phyloP scores from a whole-genome alignment of 1,140 invertebrate genomes.

The Aphidius gifuensis region DNA sequence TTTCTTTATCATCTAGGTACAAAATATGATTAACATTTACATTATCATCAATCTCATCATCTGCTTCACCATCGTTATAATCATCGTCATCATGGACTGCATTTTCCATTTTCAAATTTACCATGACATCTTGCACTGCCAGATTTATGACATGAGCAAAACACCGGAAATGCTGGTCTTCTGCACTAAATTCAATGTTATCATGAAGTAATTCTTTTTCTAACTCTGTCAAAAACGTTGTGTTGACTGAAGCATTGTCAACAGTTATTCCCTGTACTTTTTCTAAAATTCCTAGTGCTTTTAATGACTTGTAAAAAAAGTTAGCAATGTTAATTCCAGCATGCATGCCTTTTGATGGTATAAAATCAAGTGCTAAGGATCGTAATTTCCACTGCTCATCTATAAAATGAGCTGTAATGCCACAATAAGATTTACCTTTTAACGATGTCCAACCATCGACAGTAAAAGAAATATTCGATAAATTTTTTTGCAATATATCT shows the following conservation, averaged over 20 bases:
- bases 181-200: slow-evolving; percentile 22
- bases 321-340: slow-evolving; percentile 19
- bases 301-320: slow-evolving; percentile 13
- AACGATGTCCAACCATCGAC: slow-evolving; percentile 27
- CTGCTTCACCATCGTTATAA: slow-evolving; percentile 7
- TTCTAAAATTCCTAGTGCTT: slow-evolving; percentile 11
- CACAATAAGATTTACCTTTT: slow-evolving; percentile 17
- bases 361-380: slow-evolving; percentile 22
- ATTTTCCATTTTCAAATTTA: slow-evolving; percentile 15
- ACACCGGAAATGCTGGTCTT: slow-evolving; percentile 32
- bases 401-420: slow-evolving; percentile 24
- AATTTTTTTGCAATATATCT: slow-evolving; percentile 16
- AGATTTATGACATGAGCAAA: slow-evolving; percentile 33
- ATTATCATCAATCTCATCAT: slow-evolving; percentile 10
- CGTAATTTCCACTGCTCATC: slow-evolving; percentile 21
- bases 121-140: slow-evolving; percentile 32
- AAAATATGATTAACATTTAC: neutral
- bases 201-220: slow-evolving; percentile 8
- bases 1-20: no score
- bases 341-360: slow-evolving; percentile 23
- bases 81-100: neutral
- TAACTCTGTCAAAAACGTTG: slow-evolving; percentile 18
- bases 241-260: slow-evolving; percentile 20
- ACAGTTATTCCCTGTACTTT: slow-evolving; percentile 27
- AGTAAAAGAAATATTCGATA: slow-evolving; percentile 26